Evolutionary conservation across 1,140 invertebrate species (phyloP).

Genomic region (Oscheius sp.): DNA sequence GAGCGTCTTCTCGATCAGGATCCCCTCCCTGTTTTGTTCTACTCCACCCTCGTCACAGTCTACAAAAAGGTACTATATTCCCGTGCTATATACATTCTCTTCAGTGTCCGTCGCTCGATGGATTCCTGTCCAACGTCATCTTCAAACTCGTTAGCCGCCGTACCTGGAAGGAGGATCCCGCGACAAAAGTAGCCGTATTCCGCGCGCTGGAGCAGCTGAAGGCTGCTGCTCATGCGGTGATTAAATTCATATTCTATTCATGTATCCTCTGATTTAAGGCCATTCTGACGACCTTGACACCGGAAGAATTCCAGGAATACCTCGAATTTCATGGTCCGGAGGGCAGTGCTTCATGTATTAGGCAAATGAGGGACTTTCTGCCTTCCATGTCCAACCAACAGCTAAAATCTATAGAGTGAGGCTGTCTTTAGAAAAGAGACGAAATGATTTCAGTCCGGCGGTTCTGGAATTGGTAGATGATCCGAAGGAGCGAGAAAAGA

Average conservation of each 20-base stretch:
- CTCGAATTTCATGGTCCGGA: slow-evolving; percentile 7
- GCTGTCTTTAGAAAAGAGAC: neutral
- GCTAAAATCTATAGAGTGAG: neutral
- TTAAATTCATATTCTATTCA: neutral
- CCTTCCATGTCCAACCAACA: neutral
- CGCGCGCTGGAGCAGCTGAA: neutral
- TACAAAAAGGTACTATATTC: slow-evolving; percentile 33
- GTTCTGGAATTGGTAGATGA: neutral
- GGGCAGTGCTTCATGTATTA: neutral
- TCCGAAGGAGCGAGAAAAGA: neutral
- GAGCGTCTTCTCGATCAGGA: slow-evolving; percentile 42
- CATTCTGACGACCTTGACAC: slow-evolving; percentile 18
- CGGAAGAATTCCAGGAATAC: slow-evolving; percentile 24
- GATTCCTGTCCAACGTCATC: slow-evolving; percentile 49
- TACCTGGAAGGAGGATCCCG: slow-evolving; percentile 25
- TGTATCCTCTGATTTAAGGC: slow-evolving; percentile 21
- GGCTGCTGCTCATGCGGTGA: slow-evolving; percentile 22
- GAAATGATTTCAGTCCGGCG: neutral
- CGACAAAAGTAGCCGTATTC: slow-evolving; percentile 14
- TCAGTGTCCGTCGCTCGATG: slow-evolving; percentile 42
- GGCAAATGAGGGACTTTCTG: neutral
- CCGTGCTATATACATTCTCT: neutral
- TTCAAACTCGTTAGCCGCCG: slow-evolving; percentile 40
- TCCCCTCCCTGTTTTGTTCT: slow-evolving; percentile 43
- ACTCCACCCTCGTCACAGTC: slow-evolving; percentile 47